Percentiles rank a stretch among this genome's conserved stretches.
Conservation (phyloP, 1,140 invertebrate genomes). For the Magallana ariakensis region DNA sequence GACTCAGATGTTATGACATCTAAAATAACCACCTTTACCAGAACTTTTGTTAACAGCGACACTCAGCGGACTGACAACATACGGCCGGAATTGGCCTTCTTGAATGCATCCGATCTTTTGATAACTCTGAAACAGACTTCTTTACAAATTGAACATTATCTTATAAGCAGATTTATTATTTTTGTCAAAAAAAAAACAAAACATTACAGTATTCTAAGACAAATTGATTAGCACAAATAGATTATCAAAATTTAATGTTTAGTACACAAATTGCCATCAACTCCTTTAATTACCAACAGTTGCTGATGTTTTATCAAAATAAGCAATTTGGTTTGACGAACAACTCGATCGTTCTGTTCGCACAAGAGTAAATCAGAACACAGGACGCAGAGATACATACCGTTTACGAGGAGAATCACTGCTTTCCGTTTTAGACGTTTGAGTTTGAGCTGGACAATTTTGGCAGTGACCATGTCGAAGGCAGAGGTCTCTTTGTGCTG, state of each 20-base stretch:
- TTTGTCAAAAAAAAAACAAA: constrained; percentile 49
- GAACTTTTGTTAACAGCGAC: constrained; percentile 41
- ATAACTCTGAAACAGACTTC: constrained; percentile 41
- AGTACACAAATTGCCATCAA: constrained; percentile 13
- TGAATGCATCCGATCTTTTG: constrained; percentile 39
- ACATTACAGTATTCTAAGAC: constrained; percentile 37
- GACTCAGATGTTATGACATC: neutral
- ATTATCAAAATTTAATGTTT: constrained; percentile 44
- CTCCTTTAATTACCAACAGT: constrained; percentile 20
- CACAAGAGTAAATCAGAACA: neutral
- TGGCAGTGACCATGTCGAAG: neutral
- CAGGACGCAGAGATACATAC: neutral
- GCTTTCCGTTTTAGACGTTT: neutral
- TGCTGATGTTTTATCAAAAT: neutral
- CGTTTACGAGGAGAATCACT: neutral
- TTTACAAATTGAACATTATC: constrained; percentile 40
- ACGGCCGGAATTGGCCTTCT: constrained; percentile 27
- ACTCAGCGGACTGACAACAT: constrained; percentile 45
- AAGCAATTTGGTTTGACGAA: no score
- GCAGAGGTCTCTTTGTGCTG: neutral
- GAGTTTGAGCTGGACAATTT: neutral
- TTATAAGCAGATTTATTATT: constrained; percentile 51
- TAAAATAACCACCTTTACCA: constrained; percentile 40
- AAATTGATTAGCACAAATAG: constrained; percentile 38
- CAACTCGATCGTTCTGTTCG: neutral